Percentiles rank a stretch among this genome's conserved stretches.
Conservation (phyloP, 1,140 invertebrate genomes). For the Magallana angulata region DNA sequence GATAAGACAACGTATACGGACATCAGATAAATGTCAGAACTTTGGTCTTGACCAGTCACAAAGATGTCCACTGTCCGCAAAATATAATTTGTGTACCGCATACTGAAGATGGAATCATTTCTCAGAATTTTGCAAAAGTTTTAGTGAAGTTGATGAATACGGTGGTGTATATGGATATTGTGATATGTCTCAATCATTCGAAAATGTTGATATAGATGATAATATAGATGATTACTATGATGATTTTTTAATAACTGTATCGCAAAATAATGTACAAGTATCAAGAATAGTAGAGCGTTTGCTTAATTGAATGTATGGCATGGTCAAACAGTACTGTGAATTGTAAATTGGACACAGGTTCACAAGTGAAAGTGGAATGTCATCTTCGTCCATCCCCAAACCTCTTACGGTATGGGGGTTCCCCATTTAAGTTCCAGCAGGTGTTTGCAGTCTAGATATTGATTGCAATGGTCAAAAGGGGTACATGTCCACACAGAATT, state of each 20-base stretch:
- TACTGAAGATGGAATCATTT: constrained; percentile 50
- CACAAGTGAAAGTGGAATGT: constrained; percentile 37
- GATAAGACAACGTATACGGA: neutral
- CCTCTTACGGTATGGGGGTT: constrained; percentile 45
- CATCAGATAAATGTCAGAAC: constrained; percentile 2
- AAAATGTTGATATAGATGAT: too few species aligned
- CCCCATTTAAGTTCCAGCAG: constrained; percentile 10
- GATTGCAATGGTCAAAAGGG: neutral
- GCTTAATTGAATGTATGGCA: too few species aligned
- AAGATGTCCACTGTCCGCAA: constrained; percentile 39
- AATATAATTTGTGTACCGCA: constrained; percentile 43
- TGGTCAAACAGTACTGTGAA: neutral
- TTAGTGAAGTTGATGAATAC: neutral
- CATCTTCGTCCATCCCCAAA: neutral
- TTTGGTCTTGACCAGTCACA: constrained; percentile 9
- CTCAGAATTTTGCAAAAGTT: constrained; percentile 20
- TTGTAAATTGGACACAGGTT: constrained; percentile 59
- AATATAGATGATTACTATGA: too few species aligned
- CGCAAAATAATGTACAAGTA: neutral
- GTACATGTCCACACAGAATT: neutral
- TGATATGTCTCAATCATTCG: constrained; percentile 42
- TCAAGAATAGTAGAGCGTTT: constrained; percentile 34
- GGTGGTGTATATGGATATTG: neutral
- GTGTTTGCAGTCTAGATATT: constrained; percentile 40
- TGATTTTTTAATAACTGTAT: too few species aligned